Evolutionary conservation across 2,113 vertebrate species (phyloP).

Genomic region (Misgurnus mizolepis): DNA sequence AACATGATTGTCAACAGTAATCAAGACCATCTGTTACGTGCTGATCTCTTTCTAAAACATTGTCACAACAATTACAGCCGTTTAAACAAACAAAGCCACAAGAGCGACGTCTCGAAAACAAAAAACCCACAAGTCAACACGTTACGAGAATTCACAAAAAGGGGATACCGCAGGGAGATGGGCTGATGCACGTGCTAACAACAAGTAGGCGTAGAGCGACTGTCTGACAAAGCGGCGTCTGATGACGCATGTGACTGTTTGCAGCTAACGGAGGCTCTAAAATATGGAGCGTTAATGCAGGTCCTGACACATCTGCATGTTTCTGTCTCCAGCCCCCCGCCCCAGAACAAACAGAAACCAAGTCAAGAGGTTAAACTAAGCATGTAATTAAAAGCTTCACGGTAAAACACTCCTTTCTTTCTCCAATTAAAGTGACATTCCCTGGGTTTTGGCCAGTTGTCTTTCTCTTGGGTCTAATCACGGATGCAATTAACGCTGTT

Average conservation of each 20-base stretch:
- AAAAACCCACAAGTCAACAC: slow-evolving; percentile 13
- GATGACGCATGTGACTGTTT: slow-evolving; percentile 60
- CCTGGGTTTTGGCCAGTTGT: slow-evolving; percentile 53
- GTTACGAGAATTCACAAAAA: slow-evolving; percentile 44
- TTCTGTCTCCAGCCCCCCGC: slow-evolving; percentile 43
- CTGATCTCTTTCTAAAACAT: slow-evolving; percentile 48
- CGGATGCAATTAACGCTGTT: slow-evolving; percentile 42
- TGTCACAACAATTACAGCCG: slow-evolving; percentile 54
- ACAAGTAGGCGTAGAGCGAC: slow-evolving; percentile 59
- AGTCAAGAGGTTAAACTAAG: slow-evolving; percentile 64
- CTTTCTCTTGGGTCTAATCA: slow-evolving; percentile 40
- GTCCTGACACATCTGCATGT: slow-evolving; percentile 67
- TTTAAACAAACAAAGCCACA: slow-evolving; percentile 41
- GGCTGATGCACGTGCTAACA: slow-evolving; percentile 48
- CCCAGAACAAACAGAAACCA: slow-evolving; percentile 60
- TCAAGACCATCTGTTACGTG: slow-evolving; percentile 68
- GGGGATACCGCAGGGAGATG: slow-evolving; percentile 21
- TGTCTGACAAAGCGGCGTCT: slow-evolving; percentile 68
- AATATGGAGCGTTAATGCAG: slow-evolving; percentile 80
- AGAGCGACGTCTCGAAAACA: slow-evolving; percentile 12
- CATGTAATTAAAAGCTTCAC: slow-evolving; percentile 64
- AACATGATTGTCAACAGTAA: slow-evolving; percentile 64
- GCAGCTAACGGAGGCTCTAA: slow-evolving; percentile 68
- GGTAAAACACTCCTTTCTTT: slow-evolving; percentile 52
- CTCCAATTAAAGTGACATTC: slow-evolving; percentile 60